phyloP scores from a whole-genome alignment of 2,888 invertebrate species.

The Acrobasis repandana region DNA sequence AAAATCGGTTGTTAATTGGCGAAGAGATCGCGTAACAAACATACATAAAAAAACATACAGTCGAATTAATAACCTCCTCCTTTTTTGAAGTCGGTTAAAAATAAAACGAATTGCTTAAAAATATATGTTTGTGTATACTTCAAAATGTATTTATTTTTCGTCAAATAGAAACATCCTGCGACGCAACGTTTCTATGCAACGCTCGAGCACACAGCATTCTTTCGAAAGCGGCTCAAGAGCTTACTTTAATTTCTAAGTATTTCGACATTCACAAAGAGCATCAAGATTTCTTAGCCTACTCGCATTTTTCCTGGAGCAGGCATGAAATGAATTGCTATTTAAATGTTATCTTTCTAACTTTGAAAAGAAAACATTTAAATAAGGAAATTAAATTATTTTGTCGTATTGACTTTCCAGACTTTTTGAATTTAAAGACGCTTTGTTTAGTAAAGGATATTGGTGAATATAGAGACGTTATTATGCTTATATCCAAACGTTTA shows the following conservation, averaged over 20 bases:
- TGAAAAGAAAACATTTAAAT: constrained; percentile 1
- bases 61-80: too few species aligned
- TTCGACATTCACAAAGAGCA: constrained; percentile 7
- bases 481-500: too few species aligned
- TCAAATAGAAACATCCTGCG: neutral
- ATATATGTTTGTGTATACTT: too few species aligned
- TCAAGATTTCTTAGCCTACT: constrained; percentile 7
- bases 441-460: too few species aligned
- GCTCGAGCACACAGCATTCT: constrained; percentile 14
- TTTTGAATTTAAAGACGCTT: neutral
- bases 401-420: neutral
- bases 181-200: constrained; percentile 1
- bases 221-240: constrained; percentile 19
- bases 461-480: too few species aligned
- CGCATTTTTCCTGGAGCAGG: neutral
- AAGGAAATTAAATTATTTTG: neutral
- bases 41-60: too few species aligned
- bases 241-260: constrained; percentile 22
- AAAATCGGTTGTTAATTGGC: too few species aligned
- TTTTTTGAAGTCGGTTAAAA: too few species aligned
- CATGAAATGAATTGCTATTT: neutral
- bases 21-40: too few species aligned
- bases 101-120: too few species aligned
- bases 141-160: neutral
- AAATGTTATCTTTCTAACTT: neutral